A percentile compares a stretch with the other conserved stretches of the same genome.
Conservation (phyloP, 2,888 invertebrate species). For the Ernsta delagoae region DNA sequence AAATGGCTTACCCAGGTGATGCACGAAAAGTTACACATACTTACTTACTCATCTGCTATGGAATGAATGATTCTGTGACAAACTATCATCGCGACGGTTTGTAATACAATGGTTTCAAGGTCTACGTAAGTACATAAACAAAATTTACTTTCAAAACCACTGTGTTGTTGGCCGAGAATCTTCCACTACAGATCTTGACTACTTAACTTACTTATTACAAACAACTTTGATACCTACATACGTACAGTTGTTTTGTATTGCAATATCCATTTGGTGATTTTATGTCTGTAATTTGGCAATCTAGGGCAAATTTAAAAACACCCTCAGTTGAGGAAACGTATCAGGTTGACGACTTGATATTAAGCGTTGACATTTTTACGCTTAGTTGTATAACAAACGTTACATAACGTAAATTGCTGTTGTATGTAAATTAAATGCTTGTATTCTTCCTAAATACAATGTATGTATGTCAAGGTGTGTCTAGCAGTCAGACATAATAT, state of each 20-base stretch:
- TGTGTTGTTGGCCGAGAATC: slow-evolving; percentile 55
- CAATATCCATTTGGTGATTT: slow-evolving; percentile 20
- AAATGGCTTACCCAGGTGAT: too few relatives aligned
- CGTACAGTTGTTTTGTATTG: background rate
- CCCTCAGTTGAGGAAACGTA: too few relatives aligned
- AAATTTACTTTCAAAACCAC: slow-evolving; percentile 56
- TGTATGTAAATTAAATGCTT: slow-evolving; percentile 20
- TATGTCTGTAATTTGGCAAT: slow-evolving; percentile 1
- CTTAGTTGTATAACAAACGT: slow-evolving; percentile 18
- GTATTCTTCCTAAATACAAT: slow-evolving; percentile 11
- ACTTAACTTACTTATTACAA: too few relatives aligned
- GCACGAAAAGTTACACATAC: background rate
- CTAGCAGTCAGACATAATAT: slow-evolving; percentile 4
- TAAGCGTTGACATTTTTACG: slow-evolving; percentile 19
- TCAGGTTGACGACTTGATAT: background rate
- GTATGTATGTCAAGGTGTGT: slow-evolving; percentile 26
- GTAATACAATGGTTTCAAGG: slow-evolving; percentile 25
- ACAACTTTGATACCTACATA: background rate
- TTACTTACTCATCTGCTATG: too few relatives aligned
- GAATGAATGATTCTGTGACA: background rate
- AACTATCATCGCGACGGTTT: slow-evolving; percentile 18
- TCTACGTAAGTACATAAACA: slow-evolving; percentile 16
- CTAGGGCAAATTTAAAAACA: slow-evolving; percentile 12
- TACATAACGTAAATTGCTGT: slow-evolving; percentile 11
- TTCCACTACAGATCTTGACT: slow-evolving; percentile 25